Conservation (phyloP, 2,113 vertebrate genomes). For the Pangasianodon gigas region DNA sequence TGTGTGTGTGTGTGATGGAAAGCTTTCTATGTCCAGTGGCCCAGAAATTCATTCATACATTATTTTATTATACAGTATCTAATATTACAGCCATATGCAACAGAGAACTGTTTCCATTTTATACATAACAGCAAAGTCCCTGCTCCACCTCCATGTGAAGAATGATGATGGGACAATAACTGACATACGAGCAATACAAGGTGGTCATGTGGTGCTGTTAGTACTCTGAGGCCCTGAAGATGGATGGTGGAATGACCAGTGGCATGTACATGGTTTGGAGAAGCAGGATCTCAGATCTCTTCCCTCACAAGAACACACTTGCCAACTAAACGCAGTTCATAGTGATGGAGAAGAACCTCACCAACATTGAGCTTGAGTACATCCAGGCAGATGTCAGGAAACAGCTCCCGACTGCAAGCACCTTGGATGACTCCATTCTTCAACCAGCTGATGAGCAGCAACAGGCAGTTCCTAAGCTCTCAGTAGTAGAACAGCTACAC, state of each 20-base stretch:
- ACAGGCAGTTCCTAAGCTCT: background rate
- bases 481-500: background rate
- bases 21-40: background rate
- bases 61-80: background rate
- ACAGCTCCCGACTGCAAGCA: background rate
- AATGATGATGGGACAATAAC: background rate
- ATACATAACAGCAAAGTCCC: background rate
- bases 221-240: no score
- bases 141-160: background rate
- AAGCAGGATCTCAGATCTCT: background rate
- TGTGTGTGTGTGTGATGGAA: background rate
- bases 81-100: background rate
- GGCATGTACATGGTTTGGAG: background rate
- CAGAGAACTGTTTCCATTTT: background rate
- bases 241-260: background rate
- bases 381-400: background rate
- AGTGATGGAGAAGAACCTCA: background rate
- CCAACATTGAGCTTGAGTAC: background rate
- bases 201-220: background rate
- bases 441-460: background rate
- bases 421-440: background rate
- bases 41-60: background rate
- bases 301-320: background rate
- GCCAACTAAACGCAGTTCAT: background rate
- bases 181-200: background rate